Conservation (phyloP, 2,797 vertebrate species). For the Leucoraja ocellata region DNA sequence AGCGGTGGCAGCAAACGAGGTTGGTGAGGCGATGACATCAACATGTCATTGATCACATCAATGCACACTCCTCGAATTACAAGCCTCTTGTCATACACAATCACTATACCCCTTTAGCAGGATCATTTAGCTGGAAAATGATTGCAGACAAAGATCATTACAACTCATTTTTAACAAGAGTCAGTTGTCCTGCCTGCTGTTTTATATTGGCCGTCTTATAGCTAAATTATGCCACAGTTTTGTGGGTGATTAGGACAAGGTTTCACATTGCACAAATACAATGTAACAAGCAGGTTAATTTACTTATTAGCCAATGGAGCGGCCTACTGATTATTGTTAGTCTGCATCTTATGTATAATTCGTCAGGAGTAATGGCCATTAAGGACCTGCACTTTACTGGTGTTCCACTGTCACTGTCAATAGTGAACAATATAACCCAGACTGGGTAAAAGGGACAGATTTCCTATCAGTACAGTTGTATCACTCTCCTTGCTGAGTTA, state of each 20-base stretch:
- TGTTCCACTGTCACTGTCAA: neutral
- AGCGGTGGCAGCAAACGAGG: neutral
- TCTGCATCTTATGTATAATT: neutral
- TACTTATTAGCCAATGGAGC: neutral
- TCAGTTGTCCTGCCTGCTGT: neutral
- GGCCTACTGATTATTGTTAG: neutral
- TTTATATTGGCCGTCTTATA: neutral
- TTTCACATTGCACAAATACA: neutral
- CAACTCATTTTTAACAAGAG: constrained; percentile 26
- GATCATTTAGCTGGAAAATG: constrained; percentile 35
- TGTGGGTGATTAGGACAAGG: no score
- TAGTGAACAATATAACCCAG: neutral
- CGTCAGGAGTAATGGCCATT: neutral
- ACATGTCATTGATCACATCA: constrained; percentile 33
- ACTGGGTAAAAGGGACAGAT: no score
- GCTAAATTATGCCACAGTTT: no score
- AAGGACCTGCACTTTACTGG: neutral
- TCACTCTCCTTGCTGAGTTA: no score
- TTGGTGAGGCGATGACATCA: constrained; percentile 11
- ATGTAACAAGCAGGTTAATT: neutral
- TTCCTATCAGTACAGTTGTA: no score
- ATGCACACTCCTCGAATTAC: constrained; percentile 30
- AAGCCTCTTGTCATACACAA: constrained; percentile 21
- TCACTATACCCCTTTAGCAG: constrained; percentile 29
- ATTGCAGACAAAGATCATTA: constrained; percentile 32